These are phyloP conservation scores for Artibeus jamaicensis DNA, from an alignment of 2,797 vertebrate genomes.

Conservation along the genomic window DNA sequence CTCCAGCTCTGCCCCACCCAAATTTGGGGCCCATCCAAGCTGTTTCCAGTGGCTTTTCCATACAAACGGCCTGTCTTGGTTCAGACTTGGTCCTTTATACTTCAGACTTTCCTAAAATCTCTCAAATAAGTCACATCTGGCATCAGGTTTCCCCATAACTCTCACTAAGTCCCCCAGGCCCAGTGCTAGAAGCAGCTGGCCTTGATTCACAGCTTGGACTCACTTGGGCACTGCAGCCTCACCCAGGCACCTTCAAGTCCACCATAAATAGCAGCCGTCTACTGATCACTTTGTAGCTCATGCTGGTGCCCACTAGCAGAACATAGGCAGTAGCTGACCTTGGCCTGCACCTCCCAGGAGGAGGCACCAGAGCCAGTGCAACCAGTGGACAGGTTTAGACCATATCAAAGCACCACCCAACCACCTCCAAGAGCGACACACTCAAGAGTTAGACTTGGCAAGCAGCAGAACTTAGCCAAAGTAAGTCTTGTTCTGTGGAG, in stretches of 20 bases:
- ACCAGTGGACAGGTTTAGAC: not conserved
- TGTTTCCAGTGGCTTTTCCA: no score
- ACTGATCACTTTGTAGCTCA: not conserved
- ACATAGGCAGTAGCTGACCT: not conserved
- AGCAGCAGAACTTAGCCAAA: not conserved
- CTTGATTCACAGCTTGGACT: not conserved
- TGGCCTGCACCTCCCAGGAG: not conserved
- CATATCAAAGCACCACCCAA: not conserved
- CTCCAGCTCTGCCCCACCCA: no score
- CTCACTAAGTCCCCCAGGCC: not conserved
- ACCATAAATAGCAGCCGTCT: not conserved
- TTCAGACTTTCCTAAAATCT: no score
- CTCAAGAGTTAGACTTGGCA: not conserved
- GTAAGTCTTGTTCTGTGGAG: not conserved
- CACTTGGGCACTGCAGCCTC: not conserved
- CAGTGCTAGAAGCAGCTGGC: not conserved
- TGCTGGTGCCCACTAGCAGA: not conserved
- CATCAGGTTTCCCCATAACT: not conserved
- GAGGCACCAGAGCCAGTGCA: not conserved
- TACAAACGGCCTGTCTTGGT: no score
- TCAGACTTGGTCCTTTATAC: no score
- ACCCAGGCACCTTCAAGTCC: not conserved
- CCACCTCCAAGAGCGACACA: not conserved
- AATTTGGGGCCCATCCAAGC: no score
- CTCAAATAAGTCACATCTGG: not conserved